phyloP scores from a whole-genome alignment of 2,888 invertebrate genomes.

The Aleiodes alternator region DNA sequence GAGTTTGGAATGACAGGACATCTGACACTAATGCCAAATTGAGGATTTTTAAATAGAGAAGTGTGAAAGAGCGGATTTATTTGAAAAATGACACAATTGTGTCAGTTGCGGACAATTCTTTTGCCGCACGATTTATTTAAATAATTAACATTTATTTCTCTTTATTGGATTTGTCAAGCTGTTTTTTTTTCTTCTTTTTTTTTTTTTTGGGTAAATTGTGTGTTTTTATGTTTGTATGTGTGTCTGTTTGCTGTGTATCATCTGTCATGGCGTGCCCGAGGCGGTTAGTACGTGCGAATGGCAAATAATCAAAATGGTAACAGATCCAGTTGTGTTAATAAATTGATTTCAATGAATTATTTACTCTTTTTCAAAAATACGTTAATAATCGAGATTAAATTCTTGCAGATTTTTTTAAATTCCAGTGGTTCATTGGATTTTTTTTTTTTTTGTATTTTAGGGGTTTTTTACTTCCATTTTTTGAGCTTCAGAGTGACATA shows the following conservation, averaged over 20 bases:
- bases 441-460: neutral
- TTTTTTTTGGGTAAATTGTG: no score
- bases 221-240: constrained; percentile 51
- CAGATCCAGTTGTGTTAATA: neutral
- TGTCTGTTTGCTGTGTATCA: constrained; percentile 68
- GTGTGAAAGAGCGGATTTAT: neutral
- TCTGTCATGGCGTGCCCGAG: constrained; percentile 71
- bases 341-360: constrained; percentile 20
- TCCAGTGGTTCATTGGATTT: neutral
- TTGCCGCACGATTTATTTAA: no score
- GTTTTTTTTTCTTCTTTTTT: neutral
- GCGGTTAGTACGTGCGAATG: constrained; percentile 38
- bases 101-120: no score
- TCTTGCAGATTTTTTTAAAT: neutral
- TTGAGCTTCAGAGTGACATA: constrained; percentile 28
- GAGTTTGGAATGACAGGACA: neutral
- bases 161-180: constrained; percentile 58
- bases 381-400: neutral
- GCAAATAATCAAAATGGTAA: neutral
- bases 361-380: constrained; percentile 8
- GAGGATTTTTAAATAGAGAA: neutral
- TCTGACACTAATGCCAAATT: neutral
- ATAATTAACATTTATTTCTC: constrained; percentile 1
- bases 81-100: neutral
- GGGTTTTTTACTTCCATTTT: no score